Evolutionary conservation across 2,113 vertebrate genomes (phyloP).

Genomic region (Bubo scandiacus): DNA sequence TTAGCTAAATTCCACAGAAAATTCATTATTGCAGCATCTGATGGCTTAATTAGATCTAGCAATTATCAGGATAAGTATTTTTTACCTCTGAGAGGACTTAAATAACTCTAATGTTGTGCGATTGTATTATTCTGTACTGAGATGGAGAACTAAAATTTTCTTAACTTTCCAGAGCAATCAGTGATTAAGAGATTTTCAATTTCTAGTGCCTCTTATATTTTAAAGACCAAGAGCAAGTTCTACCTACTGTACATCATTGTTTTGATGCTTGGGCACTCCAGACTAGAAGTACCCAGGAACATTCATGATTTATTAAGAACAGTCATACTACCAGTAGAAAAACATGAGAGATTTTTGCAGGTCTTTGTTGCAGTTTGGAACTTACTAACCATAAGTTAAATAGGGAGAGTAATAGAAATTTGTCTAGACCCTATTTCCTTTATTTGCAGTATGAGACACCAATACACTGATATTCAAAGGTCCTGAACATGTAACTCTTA

Average conservation of each 20-base stretch:
- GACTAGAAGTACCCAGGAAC: not conserved
- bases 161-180: not conserved
- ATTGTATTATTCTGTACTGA: not conserved
- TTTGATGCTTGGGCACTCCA: not conserved
- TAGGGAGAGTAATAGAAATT: not conserved
- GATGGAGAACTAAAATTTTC: not conserved
- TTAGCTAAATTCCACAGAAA: not conserved
- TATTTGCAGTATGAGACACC: not conserved
- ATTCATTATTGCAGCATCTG: not conserved
- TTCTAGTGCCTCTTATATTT: not conserved
- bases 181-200: not conserved
- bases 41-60: not conserved
- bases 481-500: not conserved
- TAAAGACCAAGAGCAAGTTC: not conserved
- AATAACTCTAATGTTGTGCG: not conserved
- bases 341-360: not conserved
- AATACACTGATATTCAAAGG: not conserved
- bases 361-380: not conserved
- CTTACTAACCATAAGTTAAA: not conserved
- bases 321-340: not conserved
- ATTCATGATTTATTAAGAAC: not conserved
- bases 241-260: not conserved
- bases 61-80: not conserved
- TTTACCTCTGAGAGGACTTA: not conserved
- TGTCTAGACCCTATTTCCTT: not conserved